These are phyloP conservation scores for Neosilurus mollespiculum DNA, from an alignment of 2,797 vertebrate genomes.

Conservation along the genomic window DNA sequence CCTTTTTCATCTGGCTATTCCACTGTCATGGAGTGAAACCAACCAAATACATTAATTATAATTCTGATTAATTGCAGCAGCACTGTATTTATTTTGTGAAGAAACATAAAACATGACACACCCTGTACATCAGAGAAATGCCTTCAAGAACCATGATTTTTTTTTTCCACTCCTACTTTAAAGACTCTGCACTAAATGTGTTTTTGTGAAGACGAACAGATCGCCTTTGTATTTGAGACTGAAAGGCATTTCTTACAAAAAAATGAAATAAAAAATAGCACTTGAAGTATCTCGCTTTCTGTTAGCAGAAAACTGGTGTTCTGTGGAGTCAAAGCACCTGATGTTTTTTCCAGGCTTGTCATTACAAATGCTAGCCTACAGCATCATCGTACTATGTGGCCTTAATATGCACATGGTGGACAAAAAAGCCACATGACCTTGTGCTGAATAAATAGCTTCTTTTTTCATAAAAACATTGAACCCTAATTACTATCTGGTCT, in stretches of 20 bases:
- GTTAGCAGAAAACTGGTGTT: not conserved
- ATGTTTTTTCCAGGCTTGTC: not conserved
- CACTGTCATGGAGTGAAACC: too few relatives aligned
- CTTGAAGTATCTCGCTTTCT: not conserved
- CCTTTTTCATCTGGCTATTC: too few relatives aligned
- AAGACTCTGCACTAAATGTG: not conserved
- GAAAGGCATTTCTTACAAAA: not conserved
- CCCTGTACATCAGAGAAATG: not conserved
- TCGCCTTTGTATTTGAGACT: not conserved
- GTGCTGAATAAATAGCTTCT: conserved; percentile 26
- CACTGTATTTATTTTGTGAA: not conserved
- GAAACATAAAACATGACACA: not conserved
- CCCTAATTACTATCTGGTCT: conserved; percentile 31
- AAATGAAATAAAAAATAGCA: not conserved
- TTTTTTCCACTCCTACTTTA: not conserved
- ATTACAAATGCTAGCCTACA: not conserved
- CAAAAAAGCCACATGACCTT: conserved; percentile 12
- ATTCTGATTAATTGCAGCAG: not conserved
- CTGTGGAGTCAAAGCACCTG: not conserved
- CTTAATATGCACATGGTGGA: not conserved
- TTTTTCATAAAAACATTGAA: not conserved
- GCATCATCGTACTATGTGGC: not conserved
- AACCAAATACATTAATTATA: not conserved
- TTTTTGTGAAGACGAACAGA: not conserved
- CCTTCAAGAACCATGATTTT: not conserved